Evolutionary conservation across 2,888 invertebrate species (phyloP).

Genomic region (Branchipolynoe longqiensis): DNA sequence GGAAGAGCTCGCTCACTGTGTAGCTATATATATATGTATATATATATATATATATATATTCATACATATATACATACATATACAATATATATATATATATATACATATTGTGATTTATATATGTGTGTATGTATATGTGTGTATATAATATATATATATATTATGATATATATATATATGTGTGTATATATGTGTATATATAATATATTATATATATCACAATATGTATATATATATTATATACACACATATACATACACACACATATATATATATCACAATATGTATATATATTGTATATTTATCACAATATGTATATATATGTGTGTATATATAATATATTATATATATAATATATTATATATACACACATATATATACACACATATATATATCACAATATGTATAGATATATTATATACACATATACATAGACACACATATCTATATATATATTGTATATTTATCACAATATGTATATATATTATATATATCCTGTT

Average conservation of each 20-base stretch:
- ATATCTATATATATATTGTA: no score
- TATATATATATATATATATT: neutral
- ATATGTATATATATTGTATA: neutral
- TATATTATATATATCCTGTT: no score
- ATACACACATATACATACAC: neutral
- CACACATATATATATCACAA: neutral
- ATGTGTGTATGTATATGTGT: no score
- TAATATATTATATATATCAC: neutral
- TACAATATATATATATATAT: neutral
- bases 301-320: neutral
- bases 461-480: no score
- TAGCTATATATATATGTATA: neutral
- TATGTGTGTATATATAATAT: neutral
- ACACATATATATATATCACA: neutral
- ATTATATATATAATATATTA: neutral
- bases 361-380: neutral
- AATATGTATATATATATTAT: no score
- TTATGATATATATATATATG: neutral
- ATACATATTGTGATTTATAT: neutral
- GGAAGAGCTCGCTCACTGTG: no score
- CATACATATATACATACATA: neutral
- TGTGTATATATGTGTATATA: no score
- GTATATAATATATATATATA: neutral
- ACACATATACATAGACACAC: neutral
- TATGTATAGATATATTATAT: neutral